Conservation (phyloP, 2,113 vertebrate genomes). For the Zapornia atra region DNA sequence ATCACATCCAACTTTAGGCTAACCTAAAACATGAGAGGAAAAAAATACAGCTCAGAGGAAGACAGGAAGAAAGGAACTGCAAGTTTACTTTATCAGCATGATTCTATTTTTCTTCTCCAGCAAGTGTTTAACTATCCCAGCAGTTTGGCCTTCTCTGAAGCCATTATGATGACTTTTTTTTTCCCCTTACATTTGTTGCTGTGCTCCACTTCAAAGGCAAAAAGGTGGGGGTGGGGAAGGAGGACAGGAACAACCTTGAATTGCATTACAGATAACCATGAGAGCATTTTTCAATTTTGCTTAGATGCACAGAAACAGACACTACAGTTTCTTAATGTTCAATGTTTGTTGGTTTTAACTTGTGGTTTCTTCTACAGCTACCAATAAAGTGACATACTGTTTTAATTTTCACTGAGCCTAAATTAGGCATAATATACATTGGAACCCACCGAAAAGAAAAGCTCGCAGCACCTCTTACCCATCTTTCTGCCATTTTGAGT, state of each 20-base stretch:
- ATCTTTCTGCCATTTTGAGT: not conserved
- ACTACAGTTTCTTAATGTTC: not conserved
- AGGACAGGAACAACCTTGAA: not conserved
- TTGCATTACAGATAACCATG: not conserved
- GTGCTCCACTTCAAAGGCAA: not conserved
- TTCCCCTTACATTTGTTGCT: not conserved
- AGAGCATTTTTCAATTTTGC: not conserved
- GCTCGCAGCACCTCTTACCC: not conserved
- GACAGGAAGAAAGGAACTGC: not conserved
- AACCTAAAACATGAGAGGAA: not conserved
- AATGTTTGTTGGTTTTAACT: not conserved
- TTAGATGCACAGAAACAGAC: not conserved
- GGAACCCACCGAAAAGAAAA: not conserved
- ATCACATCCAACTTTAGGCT: not conserved
- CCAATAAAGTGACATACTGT: not conserved
- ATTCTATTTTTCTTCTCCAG: not conserved
- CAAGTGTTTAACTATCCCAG: not conserved
- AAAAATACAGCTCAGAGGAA: not conserved
- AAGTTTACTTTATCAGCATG: not conserved
- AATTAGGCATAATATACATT: not conserved
- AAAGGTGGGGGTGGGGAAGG: not conserved
- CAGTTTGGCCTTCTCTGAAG: not conserved
- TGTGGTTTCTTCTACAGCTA: not conserved
- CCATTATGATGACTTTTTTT: not conserved
- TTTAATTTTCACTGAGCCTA: not conserved